These are phyloP conservation scores for Eublepharis macularius DNA, from an alignment of 2,113 vertebrate species.

Conservation along the genomic window DNA sequence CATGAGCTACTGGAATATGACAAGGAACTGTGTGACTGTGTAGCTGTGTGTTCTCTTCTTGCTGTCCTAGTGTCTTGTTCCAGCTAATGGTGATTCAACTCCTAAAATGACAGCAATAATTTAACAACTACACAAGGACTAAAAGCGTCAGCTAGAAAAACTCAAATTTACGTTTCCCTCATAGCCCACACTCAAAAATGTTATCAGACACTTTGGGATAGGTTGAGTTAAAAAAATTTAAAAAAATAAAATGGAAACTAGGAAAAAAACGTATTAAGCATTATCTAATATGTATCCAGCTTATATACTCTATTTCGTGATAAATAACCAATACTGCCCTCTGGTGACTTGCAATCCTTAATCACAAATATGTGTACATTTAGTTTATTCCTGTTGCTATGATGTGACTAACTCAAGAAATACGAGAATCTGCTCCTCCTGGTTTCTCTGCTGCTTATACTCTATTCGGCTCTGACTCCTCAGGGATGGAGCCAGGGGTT, in stretches of 20 bases:
- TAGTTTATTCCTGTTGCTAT: constrained; percentile 21
- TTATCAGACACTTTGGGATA: neutral
- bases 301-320: constrained; percentile 30
- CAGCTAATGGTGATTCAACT: too few relatives aligned
- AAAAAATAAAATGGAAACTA: neutral
- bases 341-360: neutral
- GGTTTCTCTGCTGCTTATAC: neutral
- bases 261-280: neutral
- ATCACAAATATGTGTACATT: neutral
- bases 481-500: too few relatives aligned
- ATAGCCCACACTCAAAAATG: too few relatives aligned
- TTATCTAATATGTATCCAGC: neutral
- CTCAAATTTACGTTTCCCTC: too few relatives aligned
- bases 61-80: too few relatives aligned
- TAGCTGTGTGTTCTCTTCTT: too few relatives aligned
- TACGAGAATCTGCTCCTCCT: neutral
- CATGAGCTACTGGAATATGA: too few relatives aligned
- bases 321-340: constrained; percentile 1
- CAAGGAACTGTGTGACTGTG: too few relatives aligned
- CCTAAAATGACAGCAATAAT: too few relatives aligned
- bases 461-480: too few relatives aligned
- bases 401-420: neutral
- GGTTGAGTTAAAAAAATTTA: neutral
- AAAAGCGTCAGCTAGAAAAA: too few relatives aligned
- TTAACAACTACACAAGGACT: too few relatives aligned